Base-by-base conservation (phyloP, 1,140 invertebrate genomes). In the Pseudoatta argentina region DNA sequence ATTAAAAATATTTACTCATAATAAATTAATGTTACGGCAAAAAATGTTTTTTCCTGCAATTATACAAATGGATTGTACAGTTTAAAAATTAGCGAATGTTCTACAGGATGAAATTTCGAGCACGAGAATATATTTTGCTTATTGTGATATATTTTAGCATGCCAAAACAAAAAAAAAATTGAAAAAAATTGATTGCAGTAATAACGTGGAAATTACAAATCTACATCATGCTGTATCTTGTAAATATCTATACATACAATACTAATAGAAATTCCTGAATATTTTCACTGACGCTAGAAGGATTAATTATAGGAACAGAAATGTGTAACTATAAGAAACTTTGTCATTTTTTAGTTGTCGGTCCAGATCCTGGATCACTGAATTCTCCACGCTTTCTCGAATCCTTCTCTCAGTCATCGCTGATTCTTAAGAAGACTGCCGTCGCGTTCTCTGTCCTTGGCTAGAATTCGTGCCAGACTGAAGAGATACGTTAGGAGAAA, bases 331-430 rank as follows among this genome's bases (percentile, higher is more conserved):
- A 7, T 39, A 34, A 75, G 55, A 51, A 83, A 83, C 16, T 82
- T 59, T 77, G 82, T 77, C 30, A 85, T 63, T 85, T 67, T 16
- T 34, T 24, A 86, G n/a, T 39, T 44, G 59, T 76, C 69, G 24
- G 39, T 12, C 16, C 59, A 55, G 53, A 81, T 55, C 30, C 71
- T 30, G 53, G 76, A 61, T 55, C 63, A 64, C n/a, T 82, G 73
- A 71, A 87, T 87, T 86, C 73, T 78, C 57, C 73, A 86, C 66
- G 66, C 73, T 66, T 44, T 86, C 64, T 87, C 64, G 73, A 86
- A 77, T 71, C 66, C 81, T 71, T 75, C 39, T 24, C 59, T 24
- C 59, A 57, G 48, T 71, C 64, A 51, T 78, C 82, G 57, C 73
- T 21, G 10, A 27, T 18, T 73, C 34, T 61, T 34, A 10, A 24